phyloP scores from a whole-genome alignment of 2,888 invertebrate species.

The Hydraecia micacea region DNA sequence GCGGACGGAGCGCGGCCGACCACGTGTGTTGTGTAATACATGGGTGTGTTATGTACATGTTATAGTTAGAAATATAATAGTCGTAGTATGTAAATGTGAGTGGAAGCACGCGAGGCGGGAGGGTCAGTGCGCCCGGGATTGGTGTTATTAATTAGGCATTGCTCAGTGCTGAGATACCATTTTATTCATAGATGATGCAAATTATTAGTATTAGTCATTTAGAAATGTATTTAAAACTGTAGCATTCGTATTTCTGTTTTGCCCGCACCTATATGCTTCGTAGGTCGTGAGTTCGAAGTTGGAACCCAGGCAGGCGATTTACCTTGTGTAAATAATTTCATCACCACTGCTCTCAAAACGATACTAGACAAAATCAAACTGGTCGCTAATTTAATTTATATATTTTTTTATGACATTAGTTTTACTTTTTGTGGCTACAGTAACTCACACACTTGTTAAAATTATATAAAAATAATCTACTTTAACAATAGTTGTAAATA shows the following conservation, averaged over 20 bases:
- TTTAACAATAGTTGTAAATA: no score
- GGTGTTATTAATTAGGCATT: not conserved
- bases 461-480: no score
- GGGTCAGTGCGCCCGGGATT: constrained; percentile 43
- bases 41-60: constrained; percentile 31
- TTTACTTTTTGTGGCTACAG: no score
- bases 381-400: no score
- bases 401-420: no score
- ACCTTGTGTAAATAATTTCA: not conserved
- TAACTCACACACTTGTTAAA: no score
- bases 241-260: not conserved
- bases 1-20: constrained; percentile 18
- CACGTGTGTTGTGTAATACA: constrained; percentile 38
- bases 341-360: not conserved
- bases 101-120: constrained; percentile 28
- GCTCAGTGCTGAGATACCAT: not conserved
- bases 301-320: not conserved
- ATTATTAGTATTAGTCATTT: not conserved
- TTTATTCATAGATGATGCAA: not conserved
- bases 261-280: not conserved
- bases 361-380: no score
- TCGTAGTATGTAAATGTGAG: constrained; percentile 42
- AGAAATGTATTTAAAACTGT: not conserved
- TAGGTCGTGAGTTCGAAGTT: not conserved
- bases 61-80: constrained; percentile 22